phyloP scores from a whole-genome alignment of 2,888 invertebrate genomes.

The Ophraella communa region DNA sequence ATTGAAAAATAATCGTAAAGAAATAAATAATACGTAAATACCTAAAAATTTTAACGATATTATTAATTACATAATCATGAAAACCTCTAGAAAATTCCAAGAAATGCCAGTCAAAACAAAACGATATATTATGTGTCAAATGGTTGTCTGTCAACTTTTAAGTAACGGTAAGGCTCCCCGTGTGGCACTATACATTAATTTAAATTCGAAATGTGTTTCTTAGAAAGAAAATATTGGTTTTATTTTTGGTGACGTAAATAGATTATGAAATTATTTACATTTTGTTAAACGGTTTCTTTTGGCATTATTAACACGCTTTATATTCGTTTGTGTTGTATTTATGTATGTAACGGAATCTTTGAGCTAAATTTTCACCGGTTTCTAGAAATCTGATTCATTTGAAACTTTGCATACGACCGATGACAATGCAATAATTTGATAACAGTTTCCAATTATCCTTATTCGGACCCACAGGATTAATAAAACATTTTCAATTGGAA shows the following conservation, averaged over 20 bases:
- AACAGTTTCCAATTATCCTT: no score
- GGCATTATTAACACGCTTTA: no score
- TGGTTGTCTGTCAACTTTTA: slow-evolving; percentile 29
- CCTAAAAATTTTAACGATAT: not conserved
- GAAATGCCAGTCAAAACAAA: slow-evolving; percentile 17
- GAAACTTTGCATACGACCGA: no score
- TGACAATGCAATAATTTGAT: no score
- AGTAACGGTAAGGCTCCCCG: slow-evolving; percentile 17
- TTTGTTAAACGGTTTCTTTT: not conserved
- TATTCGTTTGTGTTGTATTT: no score
- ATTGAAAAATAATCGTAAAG: not conserved
- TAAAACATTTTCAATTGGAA: no score
- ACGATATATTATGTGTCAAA: slow-evolving; percentile 31
- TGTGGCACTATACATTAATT: slow-evolving; percentile 2
- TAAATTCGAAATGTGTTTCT: slow-evolving; percentile 4
- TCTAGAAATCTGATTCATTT: no score
- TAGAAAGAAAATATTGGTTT: not conserved
- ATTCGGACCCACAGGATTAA: no score
- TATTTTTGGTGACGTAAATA: not conserved
- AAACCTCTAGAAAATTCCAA: slow-evolving; percentile 11
- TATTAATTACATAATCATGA: slow-evolving; percentile 17
- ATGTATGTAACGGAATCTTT: no score
- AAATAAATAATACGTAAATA: not conserved
- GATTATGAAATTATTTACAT: slow-evolving; percentile 1
- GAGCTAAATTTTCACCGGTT: no score